Base-by-base conservation (phyloP, 2,797 vertebrate species). In the Anableps anableps region DNA sequence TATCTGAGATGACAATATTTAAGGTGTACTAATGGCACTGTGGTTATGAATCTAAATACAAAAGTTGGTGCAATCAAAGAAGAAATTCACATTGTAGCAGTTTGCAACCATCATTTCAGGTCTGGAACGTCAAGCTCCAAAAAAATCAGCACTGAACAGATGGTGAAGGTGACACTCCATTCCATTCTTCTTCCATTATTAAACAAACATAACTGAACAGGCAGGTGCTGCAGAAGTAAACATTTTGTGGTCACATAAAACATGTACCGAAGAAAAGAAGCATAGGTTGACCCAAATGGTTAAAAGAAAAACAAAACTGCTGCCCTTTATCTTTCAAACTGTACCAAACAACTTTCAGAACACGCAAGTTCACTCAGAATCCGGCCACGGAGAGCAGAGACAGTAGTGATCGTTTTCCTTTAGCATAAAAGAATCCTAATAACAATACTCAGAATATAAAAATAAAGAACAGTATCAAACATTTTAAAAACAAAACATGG, bases 1-100 rank as follows among this genome's bases (percentile, higher is more conserved):
- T 91, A 90, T 91, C 79, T 89, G 91, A 94, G 92, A 94, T 94
- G 92, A 93, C 83, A 83, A 86, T 82, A 90, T 93, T 88, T 78
- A 88, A 90, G 85, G 84, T 72, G 88, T 83, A 88, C 72, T 75
- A 78, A 89, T 85, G 89, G 94, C 92, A 93, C 92, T 93, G 92
- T 84, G 90, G 90, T 75, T 80, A 83, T 83, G 82, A 85, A 76
- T 88, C 64, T 74, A 81, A 89, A 85, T 91, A 93, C 53, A 92
- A 93, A 93, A 86, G 78, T 83, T 88, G 85, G 78, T 58, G 48
- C 82, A 43, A 81, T 90, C 85, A 93, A 92, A 93, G 91, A 88
- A 83, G 80, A 76, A 83, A 82, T 92, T 92, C 90, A 92, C 91
- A 93, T 90, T 91, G 89, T 92, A 89, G 83, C 62, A 84, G 78